A percentile compares a stretch with the other conserved stretches of the same genome.
Conservation (phyloP, 2,888 invertebrate species). For the Tenthredo scrophulariae region DNA sequence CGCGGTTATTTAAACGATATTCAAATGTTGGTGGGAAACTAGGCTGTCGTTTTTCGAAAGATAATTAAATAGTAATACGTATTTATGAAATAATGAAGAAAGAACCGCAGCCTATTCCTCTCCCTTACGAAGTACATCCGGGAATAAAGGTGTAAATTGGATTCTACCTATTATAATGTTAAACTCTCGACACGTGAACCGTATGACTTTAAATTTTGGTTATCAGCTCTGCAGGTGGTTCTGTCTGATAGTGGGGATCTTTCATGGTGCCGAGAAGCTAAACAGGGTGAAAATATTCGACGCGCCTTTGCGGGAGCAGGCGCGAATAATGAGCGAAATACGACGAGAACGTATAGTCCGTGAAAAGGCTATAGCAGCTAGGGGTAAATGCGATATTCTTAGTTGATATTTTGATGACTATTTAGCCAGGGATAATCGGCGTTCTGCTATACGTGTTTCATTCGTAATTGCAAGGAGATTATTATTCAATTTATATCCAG, state of each 20-base stretch:
- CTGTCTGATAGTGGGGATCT: slow-evolving; percentile 30
- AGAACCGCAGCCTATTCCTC: not conserved
- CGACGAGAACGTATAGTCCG: not conserved
- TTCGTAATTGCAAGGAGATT: not conserved
- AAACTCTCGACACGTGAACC: not conserved
- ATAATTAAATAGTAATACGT: not conserved
- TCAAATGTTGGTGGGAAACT: not conserved
- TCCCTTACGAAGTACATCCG: slow-evolving; percentile 28
- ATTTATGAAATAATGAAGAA: not conserved
- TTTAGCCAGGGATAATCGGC: too few species aligned
- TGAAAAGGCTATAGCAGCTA: slow-evolving; percentile 31
- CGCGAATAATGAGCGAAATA: not conserved
- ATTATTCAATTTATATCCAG: slow-evolving; percentile 1
- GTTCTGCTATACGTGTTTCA: not conserved
- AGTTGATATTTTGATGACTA: not conserved
- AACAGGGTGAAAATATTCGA: slow-evolving; percentile 27
- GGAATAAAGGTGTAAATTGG: slow-evolving; percentile 29
- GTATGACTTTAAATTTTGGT: not conserved
- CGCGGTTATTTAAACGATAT: not conserved
- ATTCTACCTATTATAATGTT: not conserved
- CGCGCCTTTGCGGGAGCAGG: not conserved
- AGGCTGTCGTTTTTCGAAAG: not conserved
- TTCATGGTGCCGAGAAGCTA: slow-evolving; percentile 21
- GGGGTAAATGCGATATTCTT: slow-evolving; percentile 2
- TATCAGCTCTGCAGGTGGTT: slow-evolving; percentile 35